phyloP scores from a whole-genome alignment of 2,888 invertebrate genomes.

The Lasius platythorax region DNA sequence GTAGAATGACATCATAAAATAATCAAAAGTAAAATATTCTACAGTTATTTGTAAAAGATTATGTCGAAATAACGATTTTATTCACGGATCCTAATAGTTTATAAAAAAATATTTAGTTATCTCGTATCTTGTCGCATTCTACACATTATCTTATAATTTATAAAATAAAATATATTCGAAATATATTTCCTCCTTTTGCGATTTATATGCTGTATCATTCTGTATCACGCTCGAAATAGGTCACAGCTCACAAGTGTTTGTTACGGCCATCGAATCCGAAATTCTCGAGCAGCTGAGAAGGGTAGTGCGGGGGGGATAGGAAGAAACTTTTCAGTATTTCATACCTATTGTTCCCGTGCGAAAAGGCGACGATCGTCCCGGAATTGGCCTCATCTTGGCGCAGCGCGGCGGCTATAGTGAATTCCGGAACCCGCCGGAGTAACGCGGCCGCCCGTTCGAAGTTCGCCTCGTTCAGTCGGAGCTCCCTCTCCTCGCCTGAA shows the following conservation, averaged over 20 bases:
- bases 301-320: too few species aligned
- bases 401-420: constrained; percentile 92
- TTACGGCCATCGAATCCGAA: not conserved
- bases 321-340: constrained; percentile 8
- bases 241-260: constrained; percentile 1
- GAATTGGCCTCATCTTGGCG: constrained; percentile 93
- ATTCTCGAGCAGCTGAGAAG: not conserved
- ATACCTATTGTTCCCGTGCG: constrained; percentile 92
- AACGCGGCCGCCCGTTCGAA: constrained; percentile 90
- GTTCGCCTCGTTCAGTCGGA: constrained; percentile 90
- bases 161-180: not conserved
- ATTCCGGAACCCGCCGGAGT: constrained; percentile 91
- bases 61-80: not conserved
- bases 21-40: not conserved
- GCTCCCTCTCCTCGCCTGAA: constrained; percentile 91
- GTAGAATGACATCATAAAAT: not conserved
- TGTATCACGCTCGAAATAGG: constrained; percentile 19
- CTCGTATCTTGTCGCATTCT: not conserved
- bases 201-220: not conserved
- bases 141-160: not conserved
- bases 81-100: not conserved
- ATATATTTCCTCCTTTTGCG: not conserved
- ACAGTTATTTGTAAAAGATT: not conserved
- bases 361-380: constrained; percentile 94
- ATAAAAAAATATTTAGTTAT: not conserved